Evolutionary conservation across 2,888 invertebrate genomes (phyloP).

Genomic region (Epinotia bilunana): DNA sequence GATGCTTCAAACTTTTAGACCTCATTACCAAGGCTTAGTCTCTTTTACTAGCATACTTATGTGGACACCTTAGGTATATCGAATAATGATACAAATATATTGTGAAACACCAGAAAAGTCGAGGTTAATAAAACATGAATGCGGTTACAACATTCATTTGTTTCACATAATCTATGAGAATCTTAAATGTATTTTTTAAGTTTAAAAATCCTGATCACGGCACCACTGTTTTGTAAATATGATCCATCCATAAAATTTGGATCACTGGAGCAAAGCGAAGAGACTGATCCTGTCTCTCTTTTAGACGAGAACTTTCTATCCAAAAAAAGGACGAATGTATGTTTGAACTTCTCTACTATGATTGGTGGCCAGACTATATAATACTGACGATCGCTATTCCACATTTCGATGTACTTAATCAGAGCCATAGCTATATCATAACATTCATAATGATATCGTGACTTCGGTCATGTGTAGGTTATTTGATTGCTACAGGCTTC

Average conservation of each 20-base stretch:
- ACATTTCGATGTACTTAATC: slow-evolving; percentile 6
- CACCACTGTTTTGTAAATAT: neutral
- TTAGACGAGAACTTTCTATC: too few species aligned
- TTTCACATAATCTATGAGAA: too few species aligned
- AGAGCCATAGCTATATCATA: neutral
- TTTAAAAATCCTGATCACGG: slow-evolving; percentile 3
- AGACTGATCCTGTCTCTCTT: too few species aligned
- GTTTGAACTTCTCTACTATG: neutral
- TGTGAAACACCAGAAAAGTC: too few species aligned
- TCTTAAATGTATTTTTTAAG: neutral
- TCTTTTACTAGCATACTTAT: neutral
- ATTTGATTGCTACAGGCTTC: slow-evolving; percentile 23
- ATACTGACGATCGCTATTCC: neutral
- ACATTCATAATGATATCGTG: slow-evolving; percentile 23
- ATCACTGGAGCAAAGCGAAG: too few species aligned
- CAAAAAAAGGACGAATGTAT: too few species aligned
- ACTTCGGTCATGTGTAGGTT: slow-evolving; percentile 14
- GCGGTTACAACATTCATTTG: too few species aligned
- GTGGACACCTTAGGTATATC: neutral
- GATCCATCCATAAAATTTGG: too few species aligned
- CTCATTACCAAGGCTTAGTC: slow-evolving; percentile 5
- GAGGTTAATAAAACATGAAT: too few species aligned
- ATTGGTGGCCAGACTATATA: neutral
- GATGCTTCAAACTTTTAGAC: slow-evolving; percentile 20
- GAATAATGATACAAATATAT: neutral